Evolutionary conservation across 2,888 invertebrate species (phyloP), one percentile per base, ranked within the genome.

Genomic region (Hypselothyrea guttata): DNA sequence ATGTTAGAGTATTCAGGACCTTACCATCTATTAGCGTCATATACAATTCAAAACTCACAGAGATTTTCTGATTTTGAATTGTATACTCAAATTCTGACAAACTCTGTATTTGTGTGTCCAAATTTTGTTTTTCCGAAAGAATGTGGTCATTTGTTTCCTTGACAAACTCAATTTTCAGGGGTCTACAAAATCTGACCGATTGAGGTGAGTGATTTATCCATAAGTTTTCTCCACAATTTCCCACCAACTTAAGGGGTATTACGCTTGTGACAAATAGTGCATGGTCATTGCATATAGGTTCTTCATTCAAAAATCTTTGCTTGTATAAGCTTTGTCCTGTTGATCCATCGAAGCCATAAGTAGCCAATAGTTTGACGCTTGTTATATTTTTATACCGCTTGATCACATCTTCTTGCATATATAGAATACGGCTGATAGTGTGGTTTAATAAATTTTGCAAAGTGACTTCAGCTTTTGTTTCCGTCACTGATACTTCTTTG

Each of bases 11-110:
- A 37, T 47, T 47, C 15, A 47, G 35, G 28, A 47, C 9, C 28
- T 28, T 37, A n/a, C 37, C 30, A 28, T 47, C 47, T 37, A 47
- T 47, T 47, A 37, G 35, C 4, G 46, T 34, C 46, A 46, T 46
- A n/a, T 16, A 47, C 47, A 47, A 37, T 37, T 47, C 30, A 37
- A 7, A 37, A 28, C 46, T 46, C 27, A 35, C 22, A 35, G 13
- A 12, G 11, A 45, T 45, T 35, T 46, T n/a, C 15, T 15, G 15
- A 49, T 38, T 49, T 38, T 16, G 13, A 38, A 40, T 38, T 49
- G 16, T 49, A 16, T 40, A 49, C 18, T 22, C 18, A 49, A 40
- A 40, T 15, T 49, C 40, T 34, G n/a, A 16, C 40, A 49, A 40
- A 9, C 28, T 40, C 31, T 48, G 28, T 37, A 16, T 48, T 37